These are phyloP conservation scores for Patella depressa DNA, from an alignment of 2,888 invertebrate genomes.

Conservation along the genomic window DNA sequence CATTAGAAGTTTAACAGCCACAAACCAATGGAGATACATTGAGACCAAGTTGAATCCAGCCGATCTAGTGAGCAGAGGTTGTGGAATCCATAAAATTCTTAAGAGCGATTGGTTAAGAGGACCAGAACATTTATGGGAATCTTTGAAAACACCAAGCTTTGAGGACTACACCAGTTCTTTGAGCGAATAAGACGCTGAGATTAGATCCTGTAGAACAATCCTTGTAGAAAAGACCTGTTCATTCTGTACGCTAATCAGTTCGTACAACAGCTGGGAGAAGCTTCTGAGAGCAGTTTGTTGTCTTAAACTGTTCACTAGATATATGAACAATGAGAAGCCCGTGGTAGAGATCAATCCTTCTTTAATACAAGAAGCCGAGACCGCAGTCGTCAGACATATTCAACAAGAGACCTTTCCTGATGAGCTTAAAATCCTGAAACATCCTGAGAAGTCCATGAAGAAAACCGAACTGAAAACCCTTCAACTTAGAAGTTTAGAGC, in stretches of 20 bases:
- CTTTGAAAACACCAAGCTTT: too few relatives aligned
- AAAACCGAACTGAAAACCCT: neutral
- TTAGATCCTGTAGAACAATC: too few relatives aligned
- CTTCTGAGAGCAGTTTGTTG: too few relatives aligned
- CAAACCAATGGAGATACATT: constrained; percentile 17
- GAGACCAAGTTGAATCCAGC: constrained; percentile 17
- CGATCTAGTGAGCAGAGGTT: neutral
- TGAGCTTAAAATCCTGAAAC: neutral
- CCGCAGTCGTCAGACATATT: neutral
- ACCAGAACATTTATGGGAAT: too few relatives aligned
- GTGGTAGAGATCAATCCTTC: neutral
- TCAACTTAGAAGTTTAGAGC: neutral
- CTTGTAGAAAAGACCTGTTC: too few relatives aligned
- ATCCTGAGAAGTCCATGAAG: neutral
- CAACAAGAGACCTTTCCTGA: neutral
- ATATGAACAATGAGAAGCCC: too few relatives aligned
- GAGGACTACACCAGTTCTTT: too few relatives aligned
- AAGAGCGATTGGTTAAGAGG: neutral
- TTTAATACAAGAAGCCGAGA: neutral
- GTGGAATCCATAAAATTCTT: neutral
- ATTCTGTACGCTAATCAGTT: too few relatives aligned
- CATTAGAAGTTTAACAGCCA: constrained; percentile 11
- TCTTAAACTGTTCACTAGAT: too few relatives aligned
- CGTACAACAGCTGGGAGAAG: too few relatives aligned
- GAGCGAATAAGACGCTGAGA: too few relatives aligned